phyloP scores from a whole-genome alignment of 2,888 invertebrate genomes.

The Eupeodes latifasciatus region DNA sequence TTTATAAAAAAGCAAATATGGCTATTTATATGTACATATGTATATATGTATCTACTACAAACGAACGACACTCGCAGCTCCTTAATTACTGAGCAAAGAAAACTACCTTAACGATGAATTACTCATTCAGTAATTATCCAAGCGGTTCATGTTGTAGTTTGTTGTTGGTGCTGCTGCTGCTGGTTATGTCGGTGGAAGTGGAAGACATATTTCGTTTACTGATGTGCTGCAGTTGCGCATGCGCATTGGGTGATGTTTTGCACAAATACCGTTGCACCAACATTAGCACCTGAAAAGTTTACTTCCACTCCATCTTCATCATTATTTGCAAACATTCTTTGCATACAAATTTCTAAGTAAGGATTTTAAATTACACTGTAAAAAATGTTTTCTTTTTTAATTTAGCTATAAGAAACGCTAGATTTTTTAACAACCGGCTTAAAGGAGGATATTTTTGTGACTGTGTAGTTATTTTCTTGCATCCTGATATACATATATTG shows the following conservation, averaged over 20 bases:
- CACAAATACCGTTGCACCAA: conserved; percentile 70
- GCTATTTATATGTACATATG: neutral
- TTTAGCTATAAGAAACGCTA: no score
- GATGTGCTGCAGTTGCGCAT: conserved; percentile 33
- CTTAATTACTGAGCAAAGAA: conserved; percentile 73
- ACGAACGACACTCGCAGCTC: conserved; percentile 34
- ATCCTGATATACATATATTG: no score
- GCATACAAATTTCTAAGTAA: neutral
- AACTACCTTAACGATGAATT: conserved; percentile 61
- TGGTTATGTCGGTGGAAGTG: conserved; percentile 21
- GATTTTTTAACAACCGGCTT: no score
- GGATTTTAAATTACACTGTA: neutral
- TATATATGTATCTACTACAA: neutral
- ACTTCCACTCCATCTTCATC: conserved; percentile 52
- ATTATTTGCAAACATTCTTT: conserved; percentile 44
- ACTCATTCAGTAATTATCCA: conserved; percentile 66
- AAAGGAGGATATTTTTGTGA: no score
- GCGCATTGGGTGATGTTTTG: conserved; percentile 58
- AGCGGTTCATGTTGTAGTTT: conserved; percentile 50
- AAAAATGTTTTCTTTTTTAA: no score
- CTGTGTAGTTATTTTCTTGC: no score
- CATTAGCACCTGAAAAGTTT: conserved; percentile 64
- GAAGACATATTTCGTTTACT: conserved; percentile 19
- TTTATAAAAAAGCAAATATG: conserved; percentile 25
- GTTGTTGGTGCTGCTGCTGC: conserved; percentile 24